These are phyloP conservation scores for Ooceraea biroi DNA, from an alignment of 1,140 invertebrate species.

Conservation along the genomic window DNA sequence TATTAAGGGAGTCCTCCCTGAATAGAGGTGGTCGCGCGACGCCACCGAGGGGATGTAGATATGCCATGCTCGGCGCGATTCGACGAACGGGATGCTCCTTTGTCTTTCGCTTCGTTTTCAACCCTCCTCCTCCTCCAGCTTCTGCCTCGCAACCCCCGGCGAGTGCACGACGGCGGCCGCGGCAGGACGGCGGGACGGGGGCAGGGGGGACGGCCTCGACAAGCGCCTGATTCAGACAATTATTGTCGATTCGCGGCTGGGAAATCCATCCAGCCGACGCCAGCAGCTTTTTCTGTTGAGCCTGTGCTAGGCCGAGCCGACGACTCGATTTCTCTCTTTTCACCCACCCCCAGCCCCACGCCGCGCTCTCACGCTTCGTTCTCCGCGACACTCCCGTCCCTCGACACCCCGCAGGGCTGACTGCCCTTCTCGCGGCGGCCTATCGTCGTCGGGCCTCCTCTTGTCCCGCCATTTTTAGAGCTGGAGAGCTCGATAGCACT, in stretches of 20 bases:
- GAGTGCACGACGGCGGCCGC: slow-evolving; percentile 15
- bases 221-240: slow-evolving; percentile 75
- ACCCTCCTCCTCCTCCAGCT: slow-evolving; percentile 61
- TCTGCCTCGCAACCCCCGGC: slow-evolving; percentile 24
- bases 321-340: slow-evolving; percentile 71
- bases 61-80: slow-evolving; percentile 84
- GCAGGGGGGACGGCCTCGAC: slow-evolving; percentile 52
- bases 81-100: slow-evolving; percentile 83
- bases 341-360: not conserved
- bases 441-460: slow-evolving; percentile 56
- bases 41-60: slow-evolving; percentile 82
- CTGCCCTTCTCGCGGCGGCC: slow-evolving; percentile 57
- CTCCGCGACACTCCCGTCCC: slow-evolving; percentile 13
- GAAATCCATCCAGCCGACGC: slow-evolving; percentile 76
- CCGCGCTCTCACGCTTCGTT: not conserved
- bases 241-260: slow-evolving; percentile 75
- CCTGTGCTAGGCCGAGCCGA: slow-evolving; percentile 53
- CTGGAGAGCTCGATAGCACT: slow-evolving; percentile 26
- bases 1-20: slow-evolving; percentile 78
- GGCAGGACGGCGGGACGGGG: not conserved
- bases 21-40: slow-evolving; percentile 77
- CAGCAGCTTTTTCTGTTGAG: slow-evolving; percentile 73
- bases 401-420: not conserved
- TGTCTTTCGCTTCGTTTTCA: slow-evolving; percentile 81
- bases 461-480: slow-evolving; percentile 37